Percentiles rank a stretch among this genome's conserved stretches.
Evolutionary conservation across 2,888 invertebrate genomes (phyloP).

Genomic region (Callinectes sapidus): DNA sequence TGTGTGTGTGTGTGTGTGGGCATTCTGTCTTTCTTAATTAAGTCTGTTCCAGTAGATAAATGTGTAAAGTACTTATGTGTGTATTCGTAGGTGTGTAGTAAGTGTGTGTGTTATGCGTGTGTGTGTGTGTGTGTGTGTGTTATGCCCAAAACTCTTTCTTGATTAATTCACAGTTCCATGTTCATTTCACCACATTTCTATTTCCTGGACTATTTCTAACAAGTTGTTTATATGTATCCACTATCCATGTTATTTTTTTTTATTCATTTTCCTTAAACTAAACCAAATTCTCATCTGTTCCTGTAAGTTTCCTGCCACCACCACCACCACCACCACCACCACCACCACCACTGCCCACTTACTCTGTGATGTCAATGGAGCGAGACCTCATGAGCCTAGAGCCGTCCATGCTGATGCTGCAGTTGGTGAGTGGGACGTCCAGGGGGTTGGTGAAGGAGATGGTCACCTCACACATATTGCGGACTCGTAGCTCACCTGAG

Average conservation of each 20-base stretch:
- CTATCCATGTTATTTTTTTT: too few species aligned
- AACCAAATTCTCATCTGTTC: background rate
- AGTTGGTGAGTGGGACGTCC: conserved; percentile 79
- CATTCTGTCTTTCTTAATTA: too few species aligned
- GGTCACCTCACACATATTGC: conserved; percentile 75
- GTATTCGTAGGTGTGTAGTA: too few species aligned
- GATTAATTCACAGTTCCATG: too few species aligned
- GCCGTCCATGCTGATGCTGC: conserved; percentile 76
- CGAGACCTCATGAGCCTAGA: conserved; percentile 74
- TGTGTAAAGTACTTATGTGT: background rate
- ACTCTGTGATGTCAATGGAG: conserved; percentile 72
- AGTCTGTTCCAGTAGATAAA: background rate
- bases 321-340: background rate
- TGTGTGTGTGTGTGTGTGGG: too few species aligned
- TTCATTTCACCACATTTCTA: too few species aligned
- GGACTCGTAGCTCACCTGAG: conserved; percentile 74
- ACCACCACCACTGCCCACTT: conserved; percentile 61
- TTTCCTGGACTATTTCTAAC: too few species aligned
- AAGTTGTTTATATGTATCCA: too few species aligned
- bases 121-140: too few species aligned
- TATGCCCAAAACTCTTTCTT: too few species aligned
- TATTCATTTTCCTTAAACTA: too few species aligned
- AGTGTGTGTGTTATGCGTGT: background rate
- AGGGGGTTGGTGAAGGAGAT: conserved; percentile 82
- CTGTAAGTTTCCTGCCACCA: background rate